Evolutionary conservation across 1,140 invertebrate species (phyloP).

Genomic region (Drosophila repletoides): DNA sequence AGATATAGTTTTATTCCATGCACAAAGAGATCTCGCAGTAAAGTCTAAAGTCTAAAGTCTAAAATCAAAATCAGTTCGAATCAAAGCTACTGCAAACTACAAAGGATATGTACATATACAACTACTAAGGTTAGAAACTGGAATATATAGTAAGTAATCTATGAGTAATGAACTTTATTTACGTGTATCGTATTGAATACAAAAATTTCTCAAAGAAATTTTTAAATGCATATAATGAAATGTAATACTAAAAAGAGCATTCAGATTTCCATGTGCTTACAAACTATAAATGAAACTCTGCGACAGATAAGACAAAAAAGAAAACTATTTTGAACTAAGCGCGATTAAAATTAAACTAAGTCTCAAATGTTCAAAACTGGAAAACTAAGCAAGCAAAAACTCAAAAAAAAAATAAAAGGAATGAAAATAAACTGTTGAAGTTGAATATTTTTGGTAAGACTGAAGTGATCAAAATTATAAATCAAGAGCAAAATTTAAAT

Average conservation of each 20-base stretch:
- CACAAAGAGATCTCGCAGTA: slow-evolving; percentile 70
- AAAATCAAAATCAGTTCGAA: slow-evolving; percentile 44
- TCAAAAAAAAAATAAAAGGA: no score
- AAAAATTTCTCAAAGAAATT: slow-evolving; percentile 60
- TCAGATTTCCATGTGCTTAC: slow-evolving; percentile 30
- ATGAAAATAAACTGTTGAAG: slow-evolving; percentile 33
- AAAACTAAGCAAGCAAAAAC: neutral
- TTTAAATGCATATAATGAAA: slow-evolving; percentile 12
- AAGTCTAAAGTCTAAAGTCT: slow-evolving; percentile 48
- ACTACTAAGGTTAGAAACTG: slow-evolving; percentile 37
- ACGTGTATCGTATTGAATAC: slow-evolving; percentile 59
- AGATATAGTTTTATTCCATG: slow-evolving; percentile 47
- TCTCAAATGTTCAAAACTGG: slow-evolving; percentile 24
- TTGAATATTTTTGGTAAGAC: slow-evolving; percentile 76
- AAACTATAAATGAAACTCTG: slow-evolving; percentile 19
- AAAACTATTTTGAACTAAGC: slow-evolving; percentile 18
- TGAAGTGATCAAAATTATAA: slow-evolving; percentile 76
- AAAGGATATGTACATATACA: slow-evolving; percentile 56
- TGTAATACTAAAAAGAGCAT: slow-evolving; percentile 4
- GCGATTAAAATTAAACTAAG: slow-evolving; percentile 1
- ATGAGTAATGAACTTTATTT: slow-evolving; percentile 26
- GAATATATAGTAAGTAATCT: neutral
- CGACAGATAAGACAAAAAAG: slow-evolving; percentile 4
- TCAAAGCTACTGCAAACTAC: slow-evolving; percentile 55
- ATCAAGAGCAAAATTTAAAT: slow-evolving; percentile 22